These are phyloP conservation scores for Pagrus major DNA, from an alignment of 2,113 vertebrate species.

Conservation along the genomic window DNA sequence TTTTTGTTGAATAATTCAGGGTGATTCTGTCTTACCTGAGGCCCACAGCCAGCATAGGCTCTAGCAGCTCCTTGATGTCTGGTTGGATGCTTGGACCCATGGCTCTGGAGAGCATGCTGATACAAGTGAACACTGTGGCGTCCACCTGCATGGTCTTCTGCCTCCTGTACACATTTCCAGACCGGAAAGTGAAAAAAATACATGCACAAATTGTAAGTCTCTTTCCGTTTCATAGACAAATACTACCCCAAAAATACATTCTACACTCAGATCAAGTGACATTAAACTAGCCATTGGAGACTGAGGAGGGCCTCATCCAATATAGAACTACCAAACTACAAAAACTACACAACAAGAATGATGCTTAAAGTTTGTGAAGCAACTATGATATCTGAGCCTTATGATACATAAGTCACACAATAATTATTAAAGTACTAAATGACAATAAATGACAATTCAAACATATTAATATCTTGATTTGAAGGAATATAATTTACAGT, in stretches of 20 bases:
- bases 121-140: slow-evolving; percentile 97
- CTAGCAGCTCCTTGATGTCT: slow-evolving; percentile 97
- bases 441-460: not conserved
- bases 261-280: not conserved
- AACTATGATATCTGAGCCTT: not conserved
- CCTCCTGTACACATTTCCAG: slow-evolving; percentile 87
- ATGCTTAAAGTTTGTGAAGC: not conserved
- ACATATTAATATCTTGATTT: not conserved
- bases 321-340: no score
- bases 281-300: not conserved
- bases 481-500: not conserved
- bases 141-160: slow-evolving; percentile 98
- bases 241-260: not conserved
- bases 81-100: slow-evolving; percentile 98
- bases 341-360: not conserved
- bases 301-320: not conserved
- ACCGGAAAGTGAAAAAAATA: not conserved
- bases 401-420: not conserved
- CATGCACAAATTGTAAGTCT: not conserved
- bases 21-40: slow-evolving; percentile 86
- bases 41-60: slow-evolving; percentile 98
- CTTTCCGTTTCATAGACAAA: not conserved
- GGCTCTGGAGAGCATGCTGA: slow-evolving; percentile 97
- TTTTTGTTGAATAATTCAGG: not conserved
- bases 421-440: not conserved